A percentile compares a stretch with the other conserved stretches of the same genome.
phyloP scores from a whole-genome alignment of 2,797 vertebrate species.

The Ctenosaura bakeri region DNA sequence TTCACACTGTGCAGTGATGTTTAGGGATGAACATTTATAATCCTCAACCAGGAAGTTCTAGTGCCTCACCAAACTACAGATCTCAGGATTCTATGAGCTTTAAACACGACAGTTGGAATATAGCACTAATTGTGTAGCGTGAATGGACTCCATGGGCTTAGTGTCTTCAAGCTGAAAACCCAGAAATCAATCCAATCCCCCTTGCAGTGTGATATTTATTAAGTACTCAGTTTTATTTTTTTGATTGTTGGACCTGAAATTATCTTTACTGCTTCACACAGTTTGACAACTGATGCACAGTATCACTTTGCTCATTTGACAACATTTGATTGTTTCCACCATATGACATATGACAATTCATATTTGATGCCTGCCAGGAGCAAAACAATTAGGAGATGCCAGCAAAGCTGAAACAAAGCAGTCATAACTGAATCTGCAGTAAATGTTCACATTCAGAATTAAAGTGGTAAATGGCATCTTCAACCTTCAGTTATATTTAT shows the following conservation, averaged over 20 bases:
- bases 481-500: not conserved
- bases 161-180: not conserved
- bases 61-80: no score
- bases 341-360: constrained; percentile 9
- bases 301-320: not conserved
- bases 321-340: not conserved
- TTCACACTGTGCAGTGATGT: no score
- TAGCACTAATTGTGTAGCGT: no score
- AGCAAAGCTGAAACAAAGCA: not conserved
- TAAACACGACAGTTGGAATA: no score
- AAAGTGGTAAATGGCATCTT: not conserved
- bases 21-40: no score
- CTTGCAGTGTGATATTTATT: not conserved
- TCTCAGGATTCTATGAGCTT: no score
- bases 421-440: not conserved
- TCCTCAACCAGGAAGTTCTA: no score
- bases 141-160: not conserved
- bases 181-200: not conserved
- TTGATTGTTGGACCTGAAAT: not conserved
- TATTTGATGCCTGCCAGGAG: constrained; percentile 9
- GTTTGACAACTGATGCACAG: not conserved
- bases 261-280: constrained; percentile 2
- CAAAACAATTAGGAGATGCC: constrained; percentile 6
- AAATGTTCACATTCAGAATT: constrained; percentile 25
- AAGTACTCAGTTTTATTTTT: not conserved